Evolutionary conservation across 2,797 vertebrate genomes (phyloP).

Genomic region (Microctenopoma stevenorrisi): DNA sequence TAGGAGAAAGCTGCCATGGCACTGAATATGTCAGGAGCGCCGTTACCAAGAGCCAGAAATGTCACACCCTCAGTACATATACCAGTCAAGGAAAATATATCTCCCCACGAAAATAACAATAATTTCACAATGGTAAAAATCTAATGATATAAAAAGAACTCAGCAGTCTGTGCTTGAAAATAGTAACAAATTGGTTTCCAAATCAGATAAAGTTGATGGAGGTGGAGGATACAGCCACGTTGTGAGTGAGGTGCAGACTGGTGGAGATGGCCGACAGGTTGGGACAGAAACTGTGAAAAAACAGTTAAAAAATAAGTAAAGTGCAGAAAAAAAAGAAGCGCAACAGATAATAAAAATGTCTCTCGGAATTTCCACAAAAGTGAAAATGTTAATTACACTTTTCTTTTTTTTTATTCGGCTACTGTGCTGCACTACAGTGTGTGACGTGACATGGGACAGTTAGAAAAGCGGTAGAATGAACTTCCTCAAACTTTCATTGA

Average conservation of each 20-base stretch:
- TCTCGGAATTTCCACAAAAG: not conserved
- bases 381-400: not conserved
- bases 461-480: conserved; percentile 11
- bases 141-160: too few species aligned
- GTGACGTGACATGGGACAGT: not conserved
- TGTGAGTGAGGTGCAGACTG: conserved; percentile 91
- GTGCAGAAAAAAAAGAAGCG: too few species aligned
- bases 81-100: conserved; percentile 80
- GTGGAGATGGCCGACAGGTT: conserved; percentile 94
- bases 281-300: conserved; percentile 91
- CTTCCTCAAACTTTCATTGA: conserved; percentile 14
- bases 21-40: conserved; percentile 97
- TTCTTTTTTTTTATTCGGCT: not conserved
- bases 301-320: conserved; percentile 9
- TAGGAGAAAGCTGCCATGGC: conserved; percentile 93
- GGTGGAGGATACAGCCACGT: conserved; percentile 96
- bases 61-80: conserved; percentile 90
- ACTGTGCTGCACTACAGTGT: not conserved
- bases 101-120: not conserved
- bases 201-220: too few species aligned
- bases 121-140: not conserved
- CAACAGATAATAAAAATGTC: not conserved
- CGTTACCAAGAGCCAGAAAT: conserved; percentile 95
- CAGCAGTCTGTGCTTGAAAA: not conserved
- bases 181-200: too few species aligned